Evolutionary conservation across 2,797 vertebrate species (phyloP).

Genomic region (Hybognathus amarus): DNA sequence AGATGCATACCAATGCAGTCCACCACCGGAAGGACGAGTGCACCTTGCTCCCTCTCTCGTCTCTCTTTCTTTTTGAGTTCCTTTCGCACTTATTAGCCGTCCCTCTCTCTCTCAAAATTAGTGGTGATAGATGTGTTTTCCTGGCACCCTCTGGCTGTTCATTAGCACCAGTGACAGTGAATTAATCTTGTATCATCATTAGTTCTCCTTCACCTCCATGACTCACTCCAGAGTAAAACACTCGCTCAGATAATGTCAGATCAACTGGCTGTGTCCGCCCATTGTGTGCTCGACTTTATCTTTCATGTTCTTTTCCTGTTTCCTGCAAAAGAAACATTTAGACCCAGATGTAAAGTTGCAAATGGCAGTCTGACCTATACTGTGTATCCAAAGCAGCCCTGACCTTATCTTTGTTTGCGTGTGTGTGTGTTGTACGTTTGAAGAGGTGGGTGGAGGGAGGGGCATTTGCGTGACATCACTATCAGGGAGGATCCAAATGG

Average conservation of each 20-base stretch:
- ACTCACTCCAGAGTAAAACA: constrained; percentile 54
- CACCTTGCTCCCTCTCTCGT: constrained; percentile 75
- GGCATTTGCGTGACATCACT: constrained; percentile 75
- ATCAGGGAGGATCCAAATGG: constrained; percentile 74
- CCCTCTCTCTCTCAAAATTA: constrained; percentile 1
- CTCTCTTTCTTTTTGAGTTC: constrained; percentile 40
- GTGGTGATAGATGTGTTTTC: constrained; percentile 48
- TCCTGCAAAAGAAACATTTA: constrained; percentile 53
- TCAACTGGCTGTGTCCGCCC: constrained; percentile 37
- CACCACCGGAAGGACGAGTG: constrained; percentile 75
- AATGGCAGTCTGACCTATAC: constrained; percentile 54
- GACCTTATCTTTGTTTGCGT: constrained; percentile 64
- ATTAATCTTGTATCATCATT: constrained; percentile 57
- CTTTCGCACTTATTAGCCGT: constrained; percentile 23
- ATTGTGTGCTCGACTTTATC: constrained; percentile 42
- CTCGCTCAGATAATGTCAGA: constrained; percentile 26
- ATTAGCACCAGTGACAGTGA: constrained; percentile 35
- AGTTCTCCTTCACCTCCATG: constrained; percentile 42
- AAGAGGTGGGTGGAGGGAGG: constrained; percentile 51
- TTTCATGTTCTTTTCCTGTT: constrained; percentile 41
- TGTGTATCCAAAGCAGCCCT: constrained; percentile 58
- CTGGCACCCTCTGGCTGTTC: constrained; percentile 39
- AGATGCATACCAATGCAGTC: constrained; percentile 80
- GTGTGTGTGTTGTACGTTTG: constrained; percentile 37
- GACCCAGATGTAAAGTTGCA: constrained; percentile 57